Conservation (phyloP, 2,113 vertebrate genomes). For the Prunella himalayana region DNA sequence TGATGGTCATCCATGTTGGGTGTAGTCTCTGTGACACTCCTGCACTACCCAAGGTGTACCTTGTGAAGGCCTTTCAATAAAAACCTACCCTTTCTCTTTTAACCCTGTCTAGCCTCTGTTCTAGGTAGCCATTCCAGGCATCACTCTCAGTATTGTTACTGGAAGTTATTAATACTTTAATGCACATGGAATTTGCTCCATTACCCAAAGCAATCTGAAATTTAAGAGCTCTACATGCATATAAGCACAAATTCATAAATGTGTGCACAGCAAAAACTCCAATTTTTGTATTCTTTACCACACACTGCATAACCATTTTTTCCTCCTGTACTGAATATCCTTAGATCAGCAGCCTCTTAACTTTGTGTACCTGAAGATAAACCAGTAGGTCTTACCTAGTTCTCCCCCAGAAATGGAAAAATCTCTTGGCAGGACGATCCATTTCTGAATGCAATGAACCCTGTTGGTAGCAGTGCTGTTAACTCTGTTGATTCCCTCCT, state of each 20-base stretch:
- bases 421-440: conserved; percentile 79
- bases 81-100: background rate
- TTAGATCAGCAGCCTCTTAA: background rate
- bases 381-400: conserved; percentile 72
- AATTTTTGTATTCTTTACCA: background rate
- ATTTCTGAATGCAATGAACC: conserved; percentile 84
- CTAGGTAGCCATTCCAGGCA: background rate
- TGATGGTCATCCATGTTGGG: fast-evolving
- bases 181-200: background rate
- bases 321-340: background rate
- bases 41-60: background rate
- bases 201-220: background rate
- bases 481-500: conserved; percentile 80
- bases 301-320: fast-evolving
- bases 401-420: conserved; percentile 88
- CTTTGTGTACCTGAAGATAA: background rate
- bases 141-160: background rate
- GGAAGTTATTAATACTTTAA: background rate
- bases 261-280: background rate
- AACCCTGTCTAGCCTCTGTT: background rate
- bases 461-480: conserved; percentile 75
- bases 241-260: background rate
- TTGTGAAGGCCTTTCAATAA: background rate
- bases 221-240: background rate
- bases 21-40: background rate